A percentile compares a stretch with the other conserved stretches of the same genome.
Conservation (phyloP, 2,888 invertebrate species). For the Boloria selene region DNA sequence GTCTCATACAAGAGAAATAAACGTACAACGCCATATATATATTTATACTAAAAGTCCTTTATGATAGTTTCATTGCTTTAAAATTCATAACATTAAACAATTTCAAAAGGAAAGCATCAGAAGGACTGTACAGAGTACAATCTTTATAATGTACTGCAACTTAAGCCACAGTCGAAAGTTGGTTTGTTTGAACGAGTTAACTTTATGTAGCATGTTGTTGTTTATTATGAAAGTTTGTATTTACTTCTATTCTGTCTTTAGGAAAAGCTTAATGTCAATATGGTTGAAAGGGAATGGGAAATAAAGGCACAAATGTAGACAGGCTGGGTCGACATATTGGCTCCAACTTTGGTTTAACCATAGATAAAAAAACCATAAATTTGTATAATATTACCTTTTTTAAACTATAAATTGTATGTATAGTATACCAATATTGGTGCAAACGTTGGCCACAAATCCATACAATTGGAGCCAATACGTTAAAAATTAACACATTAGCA, state of each 20-base stretch:
- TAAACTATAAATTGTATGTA: too few species aligned
- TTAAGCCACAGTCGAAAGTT: neutral
- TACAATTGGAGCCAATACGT: slow-evolving; percentile 4
- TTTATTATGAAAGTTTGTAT: neutral
- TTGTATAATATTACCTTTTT: neutral
- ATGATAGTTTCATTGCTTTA: too few species aligned
- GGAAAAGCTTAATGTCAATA: too few species aligned
- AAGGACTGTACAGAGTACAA: too few species aligned
- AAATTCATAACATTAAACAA: too few species aligned
- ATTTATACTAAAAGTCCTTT: too few species aligned
- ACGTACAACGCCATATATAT: too few species aligned
- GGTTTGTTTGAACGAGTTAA: too few species aligned
- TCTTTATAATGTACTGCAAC: neutral
- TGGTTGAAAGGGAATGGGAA: neutral
- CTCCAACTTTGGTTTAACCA: neutral
- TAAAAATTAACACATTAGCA: slow-evolving; percentile 1
- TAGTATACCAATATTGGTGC: too few species aligned
- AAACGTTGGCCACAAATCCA: too few species aligned
- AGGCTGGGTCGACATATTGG: slow-evolving; percentile 2
- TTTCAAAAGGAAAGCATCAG: too few species aligned
- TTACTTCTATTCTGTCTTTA: slow-evolving; percentile 13
- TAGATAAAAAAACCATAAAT: neutral
- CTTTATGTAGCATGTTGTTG: neutral
- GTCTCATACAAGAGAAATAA: too few species aligned
- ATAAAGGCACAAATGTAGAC: slow-evolving; percentile 14